Evolutionary conservation across 2,797 vertebrate species (phyloP).

Genomic region (Arrhamphus sclerolepis): DNA sequence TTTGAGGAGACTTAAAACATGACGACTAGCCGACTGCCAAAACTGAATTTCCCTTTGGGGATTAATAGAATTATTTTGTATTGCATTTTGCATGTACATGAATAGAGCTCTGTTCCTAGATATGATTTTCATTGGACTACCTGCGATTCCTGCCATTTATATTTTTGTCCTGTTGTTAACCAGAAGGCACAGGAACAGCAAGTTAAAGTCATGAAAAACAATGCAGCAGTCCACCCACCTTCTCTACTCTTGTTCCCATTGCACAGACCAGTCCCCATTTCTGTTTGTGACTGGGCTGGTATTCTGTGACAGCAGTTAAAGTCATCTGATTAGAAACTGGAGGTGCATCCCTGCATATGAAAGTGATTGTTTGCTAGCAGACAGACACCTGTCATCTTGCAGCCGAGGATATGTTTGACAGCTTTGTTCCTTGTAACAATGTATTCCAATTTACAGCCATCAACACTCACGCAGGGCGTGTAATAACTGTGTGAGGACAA

Average conservation of each 20-base stretch:
- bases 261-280: neutral
- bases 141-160: neutral
- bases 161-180: neutral
- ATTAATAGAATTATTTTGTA: too few relatives aligned
- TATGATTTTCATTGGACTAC: slow-evolving; percentile 4
- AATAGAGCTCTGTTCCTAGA: neutral
- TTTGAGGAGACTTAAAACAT: too few relatives aligned
- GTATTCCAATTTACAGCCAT: neutral
- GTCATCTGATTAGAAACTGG: slow-evolving; percentile 22
- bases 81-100: neutral
- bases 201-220: slow-evolving; percentile 2
- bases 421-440: slow-evolving; percentile 6
- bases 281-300: neutral
- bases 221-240: slow-evolving; percentile 12
- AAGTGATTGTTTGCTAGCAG: slow-evolving; percentile 24
- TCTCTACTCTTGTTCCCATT: slow-evolving; percentile 3
- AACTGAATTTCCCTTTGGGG: too few relatives aligned
- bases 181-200: neutral
- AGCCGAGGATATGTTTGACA: slow-evolving; percentile 35
- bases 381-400: slow-evolving; percentile 38
- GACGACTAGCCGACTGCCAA: too few relatives aligned
- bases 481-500: neutral
- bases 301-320: slow-evolving; percentile 2
- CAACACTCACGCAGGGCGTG: neutral
- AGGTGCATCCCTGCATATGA: slow-evolving; percentile 3